Evolutionary conservation across 2,113 vertebrate genomes (phyloP), one percentile per base, ranked within the genome.

Genomic region (Nanorana parkeri): DNA sequence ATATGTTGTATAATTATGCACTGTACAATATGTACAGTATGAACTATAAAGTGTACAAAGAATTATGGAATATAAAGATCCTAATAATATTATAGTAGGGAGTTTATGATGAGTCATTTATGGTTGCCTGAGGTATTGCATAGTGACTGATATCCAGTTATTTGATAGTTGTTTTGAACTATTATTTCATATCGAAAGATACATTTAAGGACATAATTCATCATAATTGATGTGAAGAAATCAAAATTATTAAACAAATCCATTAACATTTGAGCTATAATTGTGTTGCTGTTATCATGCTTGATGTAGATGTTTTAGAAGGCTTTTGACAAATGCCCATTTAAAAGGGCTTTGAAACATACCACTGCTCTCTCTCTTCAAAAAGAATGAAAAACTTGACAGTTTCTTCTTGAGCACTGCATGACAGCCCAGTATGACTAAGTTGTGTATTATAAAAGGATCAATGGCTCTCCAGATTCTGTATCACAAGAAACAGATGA

Each of bases 301-400:
- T 36, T 78, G 63, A 54, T 78, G 29, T 51, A 78, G 61, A 65
- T 21, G 24, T 52, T 66, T 64, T 66, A 66, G 28, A 78, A 55
- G 23, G 54, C 61, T 65, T 78, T 54, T 28, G 60, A 23, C 75
- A 66, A 54, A 52, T 54, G 36, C 13, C 61, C 66, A 78, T 66
- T 78, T 77, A 78, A 54, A 78, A 65, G 23, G 28, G 36, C 11
- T 65, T 77, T 77, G n/a, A 77, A 65, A 77, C 21, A 28, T n/a
- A 52, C 19, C 3, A 64, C 32, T 19, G 60, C 60, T 77, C 41
- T 77, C 36, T 32, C 26, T 64, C 52, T 77, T 26, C n/a, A 21
- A 21, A 77, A 77, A 54, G 36, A 47, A 47, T 47, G 16, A 77
- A 51, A 77, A 52, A 64, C 28, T 21, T 66, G 60, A 66, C 75